Percentiles rank a stretch among this genome's conserved stretches.
phyloP scores from a whole-genome alignment of 2,797 vertebrate genomes.

The Valencia hispanica region DNA sequence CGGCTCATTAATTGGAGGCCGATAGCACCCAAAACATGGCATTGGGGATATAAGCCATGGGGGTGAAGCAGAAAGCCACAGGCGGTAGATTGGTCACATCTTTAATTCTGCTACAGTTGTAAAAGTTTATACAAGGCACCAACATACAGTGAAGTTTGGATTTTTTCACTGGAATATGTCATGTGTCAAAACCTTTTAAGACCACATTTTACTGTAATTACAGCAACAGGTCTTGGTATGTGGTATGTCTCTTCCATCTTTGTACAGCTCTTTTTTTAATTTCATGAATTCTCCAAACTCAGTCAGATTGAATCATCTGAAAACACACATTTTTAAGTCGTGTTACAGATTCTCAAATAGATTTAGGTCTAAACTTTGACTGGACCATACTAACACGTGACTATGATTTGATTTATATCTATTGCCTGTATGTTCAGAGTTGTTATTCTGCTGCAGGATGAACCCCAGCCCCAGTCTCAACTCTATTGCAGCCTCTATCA shows the following conservation, averaged over 20 bases:
- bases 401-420: neutral
- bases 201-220: neutral
- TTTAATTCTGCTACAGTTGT: conserved; percentile 16
- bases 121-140: neutral
- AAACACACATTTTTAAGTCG: neutral
- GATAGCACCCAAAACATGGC: conserved; percentile 39
- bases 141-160: neutral
- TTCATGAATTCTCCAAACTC: neutral
- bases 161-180: neutral
- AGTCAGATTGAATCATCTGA: neutral
- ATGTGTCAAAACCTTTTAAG: neutral
- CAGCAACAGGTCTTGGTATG: neutral
- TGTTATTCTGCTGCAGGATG: neutral
- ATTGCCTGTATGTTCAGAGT: neutral
- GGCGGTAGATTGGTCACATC: neutral
- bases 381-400: neutral
- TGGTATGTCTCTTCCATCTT: neutral
- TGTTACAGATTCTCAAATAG: neutral
- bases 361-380: neutral
- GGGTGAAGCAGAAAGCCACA: conserved; percentile 19
- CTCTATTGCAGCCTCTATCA: neutral
- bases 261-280: neutral
- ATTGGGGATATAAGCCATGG: conserved; percentile 9
- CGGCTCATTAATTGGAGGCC: conserved; percentile 54
- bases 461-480: neutral